A percentile compares a stretch with the other conserved stretches of the same genome.
These are phyloP conservation scores for Clupea harengus DNA, from an alignment of 2,113 vertebrate species.

Conservation along the genomic window DNA sequence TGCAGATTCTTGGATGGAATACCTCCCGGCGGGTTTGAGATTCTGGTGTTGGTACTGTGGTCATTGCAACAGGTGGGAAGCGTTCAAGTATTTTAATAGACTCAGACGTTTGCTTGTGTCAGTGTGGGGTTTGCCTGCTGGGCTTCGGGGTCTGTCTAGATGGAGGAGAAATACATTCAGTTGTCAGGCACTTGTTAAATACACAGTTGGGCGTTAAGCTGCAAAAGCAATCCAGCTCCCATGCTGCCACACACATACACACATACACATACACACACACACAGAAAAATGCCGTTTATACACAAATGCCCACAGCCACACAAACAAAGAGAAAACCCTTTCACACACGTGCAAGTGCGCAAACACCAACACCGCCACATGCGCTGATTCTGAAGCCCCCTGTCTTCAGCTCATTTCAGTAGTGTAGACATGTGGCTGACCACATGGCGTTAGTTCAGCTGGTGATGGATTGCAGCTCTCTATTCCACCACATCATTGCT, in stretches of 20 bases:
- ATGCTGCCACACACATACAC: not conserved
- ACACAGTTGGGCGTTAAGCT: constrained; percentile 48
- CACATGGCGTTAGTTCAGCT: not conserved
- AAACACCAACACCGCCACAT: not conserved
- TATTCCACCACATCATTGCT: not conserved
- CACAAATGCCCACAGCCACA: not conserved
- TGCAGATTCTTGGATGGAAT: not conserved
- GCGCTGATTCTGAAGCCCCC: not conserved
- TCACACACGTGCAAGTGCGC: not conserved
- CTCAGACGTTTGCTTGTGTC: not conserved
- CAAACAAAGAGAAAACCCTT: not conserved
- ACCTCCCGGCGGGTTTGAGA: not conserved
- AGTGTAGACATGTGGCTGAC: not conserved
- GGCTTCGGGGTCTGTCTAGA: constrained; percentile 21
- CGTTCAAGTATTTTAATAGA: not conserved
- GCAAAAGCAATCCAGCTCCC: constrained; percentile 39
- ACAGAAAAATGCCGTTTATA: not conserved
- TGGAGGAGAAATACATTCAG: constrained; percentile 28
- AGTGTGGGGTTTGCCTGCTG: constrained; percentile 14
- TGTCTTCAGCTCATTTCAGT: not conserved
- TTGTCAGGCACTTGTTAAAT: constrained; percentile 44
- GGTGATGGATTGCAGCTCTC: not conserved
- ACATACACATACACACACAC: constrained; percentile 22
- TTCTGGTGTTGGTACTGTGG: not conserved
- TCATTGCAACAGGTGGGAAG: not conserved